These are phyloP conservation scores for Tenualosa thibaudeaui DNA, from an alignment of 2,797 vertebrate genomes.

Conservation along the genomic window DNA sequence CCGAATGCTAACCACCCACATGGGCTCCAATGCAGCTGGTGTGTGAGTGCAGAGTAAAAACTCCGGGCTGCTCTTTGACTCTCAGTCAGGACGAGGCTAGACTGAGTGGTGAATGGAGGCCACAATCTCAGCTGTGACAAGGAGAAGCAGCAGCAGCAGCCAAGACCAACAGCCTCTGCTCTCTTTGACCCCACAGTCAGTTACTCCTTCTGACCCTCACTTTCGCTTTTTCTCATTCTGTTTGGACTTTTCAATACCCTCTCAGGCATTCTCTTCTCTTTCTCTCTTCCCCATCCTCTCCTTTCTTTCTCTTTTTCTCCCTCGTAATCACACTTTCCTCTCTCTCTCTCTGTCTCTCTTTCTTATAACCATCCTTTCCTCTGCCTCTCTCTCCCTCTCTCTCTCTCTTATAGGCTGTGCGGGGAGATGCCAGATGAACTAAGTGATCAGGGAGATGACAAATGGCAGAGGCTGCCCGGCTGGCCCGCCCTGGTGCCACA, in stretches of 20 bases:
- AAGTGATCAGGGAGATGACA: slow-evolving; percentile 65
- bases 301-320: neutral
- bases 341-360: neutral
- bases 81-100: neutral
- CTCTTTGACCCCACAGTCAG: neutral
- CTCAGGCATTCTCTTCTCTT: neutral
- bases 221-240: neutral
- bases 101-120: neutral
- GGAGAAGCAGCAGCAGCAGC: neutral
- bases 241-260: neutral
- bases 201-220: neutral
- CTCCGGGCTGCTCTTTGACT: neutral
- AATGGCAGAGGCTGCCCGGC: slow-evolving; percentile 69
- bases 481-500: slow-evolving; percentile 50
- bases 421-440: slow-evolving; percentile 65
- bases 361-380: neutral
- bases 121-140: neutral
- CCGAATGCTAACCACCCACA: neutral
- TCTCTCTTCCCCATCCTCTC: neutral
- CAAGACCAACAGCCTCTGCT: neutral
- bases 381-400: neutral
- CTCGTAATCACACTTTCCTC: neutral
- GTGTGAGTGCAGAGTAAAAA: neutral
- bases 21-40: neutral
- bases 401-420: slow-evolving; percentile 47